These are phyloP conservation scores for Drosophila gunungcola DNA, from an alignment of 1,140 invertebrate genomes.

Conservation along the genomic window DNA sequence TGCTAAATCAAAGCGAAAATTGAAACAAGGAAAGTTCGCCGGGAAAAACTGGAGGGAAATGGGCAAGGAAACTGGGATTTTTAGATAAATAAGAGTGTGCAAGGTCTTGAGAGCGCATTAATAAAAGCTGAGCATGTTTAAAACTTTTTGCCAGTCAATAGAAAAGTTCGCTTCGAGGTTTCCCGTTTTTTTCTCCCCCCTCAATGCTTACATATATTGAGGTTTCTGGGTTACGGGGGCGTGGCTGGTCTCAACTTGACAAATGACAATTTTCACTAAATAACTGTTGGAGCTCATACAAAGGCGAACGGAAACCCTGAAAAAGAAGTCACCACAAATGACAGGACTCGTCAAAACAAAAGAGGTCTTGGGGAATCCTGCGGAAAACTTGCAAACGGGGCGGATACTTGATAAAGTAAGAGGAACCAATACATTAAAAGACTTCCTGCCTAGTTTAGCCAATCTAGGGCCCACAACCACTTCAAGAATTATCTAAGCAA, in stretches of 20 bases:
- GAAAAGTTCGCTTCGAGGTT: conserved; percentile 59
- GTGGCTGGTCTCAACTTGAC: conserved; percentile 46
- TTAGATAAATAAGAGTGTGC: conserved; percentile 54
- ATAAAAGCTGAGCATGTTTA: conserved; percentile 60
- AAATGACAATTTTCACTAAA: conserved; percentile 67
- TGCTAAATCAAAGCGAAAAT: conserved; percentile 71
- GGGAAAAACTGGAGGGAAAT: neutral
- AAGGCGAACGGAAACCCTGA: conserved; percentile 30
- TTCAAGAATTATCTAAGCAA: conserved; percentile 32
- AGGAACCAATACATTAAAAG: conserved; percentile 15
- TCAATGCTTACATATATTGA: conserved; percentile 14
- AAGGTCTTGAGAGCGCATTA: conserved; percentile 61
- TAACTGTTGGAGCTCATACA: conserved; percentile 36
- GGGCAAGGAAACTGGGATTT: conserved; percentile 28
- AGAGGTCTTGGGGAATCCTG: conserved; percentile 4
- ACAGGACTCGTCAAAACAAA: conserved; percentile 49
- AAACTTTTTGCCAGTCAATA: conserved; percentile 72
- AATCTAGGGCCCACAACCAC: neutral
- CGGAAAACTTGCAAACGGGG: conserved; percentile 24
- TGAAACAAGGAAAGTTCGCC: conserved; percentile 28
- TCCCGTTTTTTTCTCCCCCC: conserved; percentile 1
- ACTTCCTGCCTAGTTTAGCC: conserved; percentile 13
- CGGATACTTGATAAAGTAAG: conserved; percentile 38
- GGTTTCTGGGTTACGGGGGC: conserved; percentile 41
- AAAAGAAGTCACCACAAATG: conserved; percentile 39